phyloP scores from a whole-genome alignment of 2,888 invertebrate genomes.

The Crepidodera aurea region DNA sequence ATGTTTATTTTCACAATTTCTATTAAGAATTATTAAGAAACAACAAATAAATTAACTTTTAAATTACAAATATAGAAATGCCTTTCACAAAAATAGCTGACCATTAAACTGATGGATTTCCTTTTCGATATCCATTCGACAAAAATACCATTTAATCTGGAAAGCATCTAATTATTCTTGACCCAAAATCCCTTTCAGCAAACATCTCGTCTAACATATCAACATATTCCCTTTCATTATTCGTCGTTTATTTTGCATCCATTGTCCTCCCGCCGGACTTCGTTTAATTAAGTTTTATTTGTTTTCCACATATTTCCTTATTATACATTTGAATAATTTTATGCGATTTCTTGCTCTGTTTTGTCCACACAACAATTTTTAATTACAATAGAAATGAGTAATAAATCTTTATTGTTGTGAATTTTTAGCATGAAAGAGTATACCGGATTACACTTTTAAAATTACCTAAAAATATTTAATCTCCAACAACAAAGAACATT shows the following conservation, averaged over 20 bases:
- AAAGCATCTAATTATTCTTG: slow-evolving; percentile 4
- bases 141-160: slow-evolving; percentile 2
- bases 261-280: neutral
- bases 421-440: too few species aligned
- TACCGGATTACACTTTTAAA: too few species aligned
- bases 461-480: too few species aligned
- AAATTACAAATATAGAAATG: too few species aligned
- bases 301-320: slow-evolving; percentile 7
- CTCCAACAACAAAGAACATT: too few species aligned
- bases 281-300: slow-evolving; percentile 19
- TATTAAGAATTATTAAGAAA: too few species aligned
- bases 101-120: neutral
- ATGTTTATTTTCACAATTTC: too few species aligned
- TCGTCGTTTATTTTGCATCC: slow-evolving; percentile 2
- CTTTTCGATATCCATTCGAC: neutral
- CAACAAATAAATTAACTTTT: too few species aligned
- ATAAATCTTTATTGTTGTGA: too few species aligned
- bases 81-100: too few species aligned
- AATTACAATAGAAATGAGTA: too few species aligned
- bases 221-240: slow-evolving; percentile 10
- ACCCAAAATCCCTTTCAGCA: slow-evolving; percentile 10
- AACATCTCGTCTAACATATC: slow-evolving; percentile 3
- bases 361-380: too few species aligned
- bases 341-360: neutral
- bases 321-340: neutral